These are phyloP conservation scores for human DNA, from an alignment of 2,113 vertebrate genomes.

Conservation along the genomic window DNA sequence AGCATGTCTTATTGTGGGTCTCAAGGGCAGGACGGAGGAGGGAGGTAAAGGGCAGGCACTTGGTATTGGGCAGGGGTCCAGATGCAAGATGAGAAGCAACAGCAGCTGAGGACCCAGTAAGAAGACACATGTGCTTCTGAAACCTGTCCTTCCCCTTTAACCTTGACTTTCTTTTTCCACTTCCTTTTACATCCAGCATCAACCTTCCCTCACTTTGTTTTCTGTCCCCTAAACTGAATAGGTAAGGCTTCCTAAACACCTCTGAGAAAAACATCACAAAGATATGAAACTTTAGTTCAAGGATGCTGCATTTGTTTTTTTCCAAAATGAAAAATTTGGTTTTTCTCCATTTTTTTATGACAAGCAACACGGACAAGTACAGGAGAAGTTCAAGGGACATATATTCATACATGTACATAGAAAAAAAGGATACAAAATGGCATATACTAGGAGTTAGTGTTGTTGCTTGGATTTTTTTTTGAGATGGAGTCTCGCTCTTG, in stretches of 20 bases:
- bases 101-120: constrained; percentile 41
- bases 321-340: not conserved
- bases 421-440: not conserved
- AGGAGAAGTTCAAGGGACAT: not conserved
- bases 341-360: not conserved
- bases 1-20: not conserved
- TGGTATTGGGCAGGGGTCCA: not conserved
- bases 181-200: not conserved
- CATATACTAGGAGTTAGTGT: not conserved
- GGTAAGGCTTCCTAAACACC: not conserved
- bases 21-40: not conserved
- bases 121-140: not conserved
- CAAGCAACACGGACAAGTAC: not conserved
- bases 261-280: not conserved
- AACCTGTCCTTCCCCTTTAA: not conserved
- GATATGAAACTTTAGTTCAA: not conserved
- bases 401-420: too few species aligned
- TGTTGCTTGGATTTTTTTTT: not conserved
- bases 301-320: not conserved
- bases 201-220: not conserved
- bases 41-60: not conserved
- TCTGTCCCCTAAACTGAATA: not conserved
- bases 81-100: constrained; percentile 50
- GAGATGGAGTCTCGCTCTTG: too few species aligned
- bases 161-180: constrained; percentile 7